phyloP scores from a whole-genome alignment of 2,888 invertebrate species.

The Cheilosia urbana region DNA sequence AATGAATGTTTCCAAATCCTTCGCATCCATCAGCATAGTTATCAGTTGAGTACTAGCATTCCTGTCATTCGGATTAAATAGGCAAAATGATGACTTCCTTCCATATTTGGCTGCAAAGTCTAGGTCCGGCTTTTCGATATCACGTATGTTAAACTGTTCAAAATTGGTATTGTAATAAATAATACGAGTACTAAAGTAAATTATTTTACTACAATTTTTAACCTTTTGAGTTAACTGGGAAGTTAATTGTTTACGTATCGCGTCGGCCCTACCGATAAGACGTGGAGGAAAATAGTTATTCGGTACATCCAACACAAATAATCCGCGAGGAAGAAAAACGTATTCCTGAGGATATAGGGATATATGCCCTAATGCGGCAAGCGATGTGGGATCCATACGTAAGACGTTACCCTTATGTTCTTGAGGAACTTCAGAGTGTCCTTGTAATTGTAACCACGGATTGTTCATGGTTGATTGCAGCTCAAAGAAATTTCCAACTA shows the following conservation, averaged over 20 bases:
- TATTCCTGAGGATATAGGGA: conserved; percentile 10
- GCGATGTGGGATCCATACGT: neutral
- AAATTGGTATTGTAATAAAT: neutral
- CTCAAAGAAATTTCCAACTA: too few species aligned
- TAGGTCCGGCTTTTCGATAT: conserved; percentile 10
- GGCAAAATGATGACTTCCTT: conserved; percentile 26
- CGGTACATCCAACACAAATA: conserved; percentile 31
- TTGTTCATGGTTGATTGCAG: too few species aligned
- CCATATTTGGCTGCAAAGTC: conserved; percentile 29
- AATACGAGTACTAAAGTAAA: neutral
- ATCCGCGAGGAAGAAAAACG: conserved; percentile 30
- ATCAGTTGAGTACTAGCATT: conserved; percentile 31
- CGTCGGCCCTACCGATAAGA: conserved; percentile 17
- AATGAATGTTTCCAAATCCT: neutral
- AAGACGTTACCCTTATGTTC: neutral
- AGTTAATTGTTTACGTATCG: conserved; percentile 2
- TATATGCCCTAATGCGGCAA: neutral
- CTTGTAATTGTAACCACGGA: neutral
- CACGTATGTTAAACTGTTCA: neutral
- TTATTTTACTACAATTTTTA: neutral
- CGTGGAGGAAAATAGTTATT: conserved; percentile 29
- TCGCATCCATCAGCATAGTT: neutral
- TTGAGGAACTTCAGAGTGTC: too few species aligned
- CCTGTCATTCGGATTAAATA: conserved; percentile 39
- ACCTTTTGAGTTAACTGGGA: neutral